Percentiles rank a stretch among this genome's conserved stretches.
phyloP scores from a whole-genome alignment of 2,797 vertebrate species.

The Acridotheres tristis region DNA sequence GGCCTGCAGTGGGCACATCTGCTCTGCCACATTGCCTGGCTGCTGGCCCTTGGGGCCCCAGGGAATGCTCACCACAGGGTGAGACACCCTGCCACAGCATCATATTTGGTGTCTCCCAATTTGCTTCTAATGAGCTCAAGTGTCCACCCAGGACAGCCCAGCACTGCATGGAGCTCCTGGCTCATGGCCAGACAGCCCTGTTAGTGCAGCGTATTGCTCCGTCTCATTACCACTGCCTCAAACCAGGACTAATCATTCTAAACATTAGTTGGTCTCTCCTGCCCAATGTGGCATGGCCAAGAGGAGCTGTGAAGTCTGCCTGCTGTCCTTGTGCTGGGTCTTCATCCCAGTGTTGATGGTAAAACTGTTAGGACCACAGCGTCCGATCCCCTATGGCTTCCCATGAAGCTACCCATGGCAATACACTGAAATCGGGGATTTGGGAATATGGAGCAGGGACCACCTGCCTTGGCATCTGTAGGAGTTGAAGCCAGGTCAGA shows the following conservation, averaged over 20 bases:
- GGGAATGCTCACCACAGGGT: not conserved
- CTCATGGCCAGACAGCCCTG: not conserved
- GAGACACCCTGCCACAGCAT: not conserved
- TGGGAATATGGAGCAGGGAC: not conserved
- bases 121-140: not conserved
- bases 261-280: not conserved
- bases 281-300: not conserved
- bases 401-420: not conserved
- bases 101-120: not conserved
- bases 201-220: not conserved
- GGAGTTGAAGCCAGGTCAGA: not conserved
- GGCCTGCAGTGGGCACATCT: accelerated
- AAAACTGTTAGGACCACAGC: accelerated
- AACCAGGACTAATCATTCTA: not conserved
- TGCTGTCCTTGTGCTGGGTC: not conserved
- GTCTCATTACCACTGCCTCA: not conserved
- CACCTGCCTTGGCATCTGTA: not conserved
- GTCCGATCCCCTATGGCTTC: accelerated
- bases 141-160: not conserved
- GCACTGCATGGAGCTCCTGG: accelerated
- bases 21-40: accelerated
- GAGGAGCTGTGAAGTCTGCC: not conserved
- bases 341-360: accelerated
- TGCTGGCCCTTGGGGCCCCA: accelerated
- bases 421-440: not conserved